Conservation (phyloP, 2,797 vertebrate genomes). For the Philypnodon macrostomus region DNA sequence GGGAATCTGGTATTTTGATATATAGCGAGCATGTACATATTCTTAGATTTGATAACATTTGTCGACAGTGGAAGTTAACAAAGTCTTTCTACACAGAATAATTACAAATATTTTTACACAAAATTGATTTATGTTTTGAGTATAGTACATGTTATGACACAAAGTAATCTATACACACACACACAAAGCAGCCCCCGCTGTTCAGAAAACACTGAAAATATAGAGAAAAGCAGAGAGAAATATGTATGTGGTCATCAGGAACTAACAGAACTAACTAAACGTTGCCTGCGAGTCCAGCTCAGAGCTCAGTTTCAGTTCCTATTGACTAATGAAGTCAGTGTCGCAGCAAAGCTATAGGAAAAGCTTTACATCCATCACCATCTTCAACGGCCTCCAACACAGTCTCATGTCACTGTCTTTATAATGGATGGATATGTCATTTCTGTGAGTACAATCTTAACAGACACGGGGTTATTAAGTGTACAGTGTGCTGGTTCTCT, state of each 20-base stretch:
- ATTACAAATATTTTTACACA: no score
- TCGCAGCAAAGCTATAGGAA: constrained; percentile 57
- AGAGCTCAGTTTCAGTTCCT: constrained; percentile 69
- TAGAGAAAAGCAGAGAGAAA: background rate
- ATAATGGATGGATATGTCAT: constrained; percentile 95
- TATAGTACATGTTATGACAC: no score
- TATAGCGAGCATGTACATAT: no score
- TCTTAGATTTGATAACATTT: no score
- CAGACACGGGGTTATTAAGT: background rate
- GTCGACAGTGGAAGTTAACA: no score
- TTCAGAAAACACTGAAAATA: no score
- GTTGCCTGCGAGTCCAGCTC: constrained; percentile 32
- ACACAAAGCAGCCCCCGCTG: no score
- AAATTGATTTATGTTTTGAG: no score
- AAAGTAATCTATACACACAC: no score
- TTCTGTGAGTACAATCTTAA: constrained; percentile 79
- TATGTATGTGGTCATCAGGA: constrained; percentile 36
- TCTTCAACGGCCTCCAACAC: constrained; percentile 20
- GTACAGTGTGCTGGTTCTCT: background rate
- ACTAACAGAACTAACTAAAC: constrained; percentile 41
- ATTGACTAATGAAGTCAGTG: constrained; percentile 42
- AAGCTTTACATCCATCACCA: constrained; percentile 37
- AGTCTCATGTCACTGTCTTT: constrained; percentile 85
- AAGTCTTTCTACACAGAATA: no score
- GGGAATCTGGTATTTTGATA: background rate